Percentiles rank a stretch among this genome's conserved stretches.
Evolutionary conservation across 2,113 vertebrate species (phyloP).

Genomic region (Oreocharis arfaki): DNA sequence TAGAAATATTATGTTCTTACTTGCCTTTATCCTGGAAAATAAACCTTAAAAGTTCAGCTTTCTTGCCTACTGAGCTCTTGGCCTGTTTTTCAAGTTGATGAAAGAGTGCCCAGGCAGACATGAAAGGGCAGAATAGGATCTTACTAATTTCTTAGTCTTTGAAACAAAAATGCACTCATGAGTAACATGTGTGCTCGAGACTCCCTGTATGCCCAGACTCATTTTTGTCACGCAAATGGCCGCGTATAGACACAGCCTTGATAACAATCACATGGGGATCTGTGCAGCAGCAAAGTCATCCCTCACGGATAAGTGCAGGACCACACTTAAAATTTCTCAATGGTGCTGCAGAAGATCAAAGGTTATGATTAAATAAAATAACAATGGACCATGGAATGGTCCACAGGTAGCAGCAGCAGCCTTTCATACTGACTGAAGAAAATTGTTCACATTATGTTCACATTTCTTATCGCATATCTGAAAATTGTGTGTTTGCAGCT

Average conservation of each 20-base stretch:
- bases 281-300: not conserved
- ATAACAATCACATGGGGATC: not conserved
- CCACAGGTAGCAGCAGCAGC: not conserved
- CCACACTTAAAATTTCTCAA: not conserved
- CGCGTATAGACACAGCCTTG: not conserved
- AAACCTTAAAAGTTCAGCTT: not conserved
- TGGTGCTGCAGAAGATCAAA: not conserved
- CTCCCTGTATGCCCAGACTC: not conserved
- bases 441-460: not conserved
- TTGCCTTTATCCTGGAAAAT: not conserved
- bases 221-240: not conserved
- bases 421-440: not conserved
- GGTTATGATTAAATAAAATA: not conserved
- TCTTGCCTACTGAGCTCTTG: not conserved
- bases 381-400: not conserved
- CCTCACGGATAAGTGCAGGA: not conserved
- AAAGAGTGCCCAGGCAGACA: not conserved
- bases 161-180: not conserved
- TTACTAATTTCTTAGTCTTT: not conserved
- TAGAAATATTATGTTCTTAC: not conserved
- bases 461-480: not conserved
- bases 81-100: not conserved
- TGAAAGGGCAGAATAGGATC: not conserved
- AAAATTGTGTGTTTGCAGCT: not conserved
- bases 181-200: not conserved